Evolutionary conservation across 92 coral and sea anemone genomes (phyloP).

Genomic region (Parazoanthus swiftii): DNA sequence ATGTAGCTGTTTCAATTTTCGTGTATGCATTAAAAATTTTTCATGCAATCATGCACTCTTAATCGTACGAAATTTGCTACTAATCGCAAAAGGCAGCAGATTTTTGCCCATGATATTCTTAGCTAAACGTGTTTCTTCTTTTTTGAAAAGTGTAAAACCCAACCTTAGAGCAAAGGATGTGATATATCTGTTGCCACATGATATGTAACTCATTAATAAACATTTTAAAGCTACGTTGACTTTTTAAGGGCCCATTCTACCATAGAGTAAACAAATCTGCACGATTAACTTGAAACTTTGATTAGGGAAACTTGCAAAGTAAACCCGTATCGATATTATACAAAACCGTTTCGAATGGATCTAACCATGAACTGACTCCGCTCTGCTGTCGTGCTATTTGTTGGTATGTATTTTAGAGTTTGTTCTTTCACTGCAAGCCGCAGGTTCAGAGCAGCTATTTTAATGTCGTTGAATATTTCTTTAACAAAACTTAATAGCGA

Average conservation of each 20-base stretch:
- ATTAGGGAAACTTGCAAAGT: background rate
- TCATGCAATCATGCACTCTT: too few species aligned
- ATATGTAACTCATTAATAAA: background rate
- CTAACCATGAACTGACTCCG: background rate
- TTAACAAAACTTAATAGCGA: background rate
- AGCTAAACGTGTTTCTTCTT: background rate
- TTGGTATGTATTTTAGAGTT: background rate
- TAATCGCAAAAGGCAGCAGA: background rate
- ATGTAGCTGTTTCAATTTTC: too few species aligned
- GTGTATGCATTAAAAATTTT: too few species aligned
- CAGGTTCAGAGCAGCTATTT: too few species aligned
- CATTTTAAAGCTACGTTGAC: background rate
- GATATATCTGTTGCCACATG: background rate
- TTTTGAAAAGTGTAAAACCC: background rate
- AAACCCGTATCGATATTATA: background rate
- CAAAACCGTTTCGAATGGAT: background rate
- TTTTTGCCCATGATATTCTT: background rate
- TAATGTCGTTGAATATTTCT: background rate
- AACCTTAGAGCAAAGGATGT: background rate
- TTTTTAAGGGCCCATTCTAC: background rate
- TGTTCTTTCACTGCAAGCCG: background rate
- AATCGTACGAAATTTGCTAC: too few species aligned
- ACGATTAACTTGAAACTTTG: background rate
- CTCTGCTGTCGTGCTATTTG: background rate
- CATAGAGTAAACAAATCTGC: background rate